Base-by-base conservation (phyloP, 2,113 vertebrate genomes). In the Labrus mixtus region DNA sequence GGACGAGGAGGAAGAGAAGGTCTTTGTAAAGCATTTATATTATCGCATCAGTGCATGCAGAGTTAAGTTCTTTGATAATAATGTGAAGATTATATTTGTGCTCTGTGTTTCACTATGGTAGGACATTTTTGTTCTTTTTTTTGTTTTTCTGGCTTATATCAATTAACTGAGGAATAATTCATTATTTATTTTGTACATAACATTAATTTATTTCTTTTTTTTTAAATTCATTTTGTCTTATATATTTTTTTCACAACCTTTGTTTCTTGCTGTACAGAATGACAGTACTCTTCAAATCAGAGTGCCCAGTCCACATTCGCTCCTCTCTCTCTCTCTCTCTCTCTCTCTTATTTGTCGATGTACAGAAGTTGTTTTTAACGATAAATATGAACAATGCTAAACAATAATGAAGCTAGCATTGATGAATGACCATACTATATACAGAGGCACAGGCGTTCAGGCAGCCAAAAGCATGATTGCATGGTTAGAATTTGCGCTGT, bases 381-480 rank as follows among this genome's bases (percentile, higher is more conserved):
- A 83, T 81, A 76, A 86, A 85, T 87, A 87, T 89, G 71, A 91
- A 85, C 81, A 84, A 83, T 19, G 76, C 86, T 87, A 78, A 86
- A 86, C 82, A 72, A 84, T 84, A 89, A 91, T 85, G 83, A 83
- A 88, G 84, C 76, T 81, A 85, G 81, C 81, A 79, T 86, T 68
- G 78, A 86, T 81, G 93, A 93, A 94, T 91, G 93, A 87, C 91
- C 90, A 84, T 92, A 90, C 83, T 92, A 92, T 93, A 92, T 90
- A 89, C 87, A 87, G 89, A 93, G 92, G 90, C 91, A 91, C 89
- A 90, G 92, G 87, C 90, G 84, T 89, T 88, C 84, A 68, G 93
- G 93, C 91, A 90, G 92, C 92, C 88, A 69, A 84, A 90, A 91
- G 95, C 95, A 95, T 95, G 95, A 95, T 90, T 92, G 95, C 95